These are phyloP conservation scores for Stomorhina lunata DNA, from an alignment of 2,888 invertebrate genomes.

Conservation along the genomic window DNA sequence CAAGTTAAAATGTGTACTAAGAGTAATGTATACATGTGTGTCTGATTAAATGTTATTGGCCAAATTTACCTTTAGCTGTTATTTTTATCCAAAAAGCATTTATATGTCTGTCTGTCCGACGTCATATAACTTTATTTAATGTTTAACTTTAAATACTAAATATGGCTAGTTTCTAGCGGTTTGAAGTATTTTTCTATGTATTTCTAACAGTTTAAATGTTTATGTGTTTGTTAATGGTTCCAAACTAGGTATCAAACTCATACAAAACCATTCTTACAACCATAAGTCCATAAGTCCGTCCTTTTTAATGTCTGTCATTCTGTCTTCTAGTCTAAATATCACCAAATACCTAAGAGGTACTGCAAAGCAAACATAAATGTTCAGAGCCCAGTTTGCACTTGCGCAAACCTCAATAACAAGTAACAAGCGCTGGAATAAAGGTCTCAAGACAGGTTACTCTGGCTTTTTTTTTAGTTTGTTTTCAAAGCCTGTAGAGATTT, in stretches of 20 bases:
- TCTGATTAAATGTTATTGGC: constrained; percentile 19
- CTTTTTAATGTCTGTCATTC: not conserved
- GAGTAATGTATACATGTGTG: constrained; percentile 2
- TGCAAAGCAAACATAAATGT: constrained; percentile 31
- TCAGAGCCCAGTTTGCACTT: constrained; percentile 66
- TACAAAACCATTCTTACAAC: too few relatives aligned
- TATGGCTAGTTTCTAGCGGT: constrained; percentile 50
- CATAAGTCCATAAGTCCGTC: constrained; percentile 4
- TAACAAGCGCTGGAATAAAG: constrained; percentile 64
- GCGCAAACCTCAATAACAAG: constrained; percentile 68
- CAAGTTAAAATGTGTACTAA: constrained; percentile 40
- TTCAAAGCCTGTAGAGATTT: constrained; percentile 72
- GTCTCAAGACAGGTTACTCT: constrained; percentile 77
- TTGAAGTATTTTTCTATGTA: constrained; percentile 27
- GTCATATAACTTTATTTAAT: constrained; percentile 7
- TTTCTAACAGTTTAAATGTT: not conserved
- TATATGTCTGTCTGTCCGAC: not conserved
- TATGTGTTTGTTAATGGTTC: constrained; percentile 15
- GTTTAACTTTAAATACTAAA: constrained; percentile 49
- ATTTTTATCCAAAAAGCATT: not conserved
- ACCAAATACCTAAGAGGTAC: constrained; percentile 1
- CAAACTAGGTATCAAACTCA: constrained; percentile 4
- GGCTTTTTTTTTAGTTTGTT: too few relatives aligned
- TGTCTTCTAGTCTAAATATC: constrained; percentile 40
- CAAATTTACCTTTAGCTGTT: constrained; percentile 45